Evolutionary conservation across 2,113 vertebrate species (phyloP).

Genomic region (Poeciliopsis retropinna): DNA sequence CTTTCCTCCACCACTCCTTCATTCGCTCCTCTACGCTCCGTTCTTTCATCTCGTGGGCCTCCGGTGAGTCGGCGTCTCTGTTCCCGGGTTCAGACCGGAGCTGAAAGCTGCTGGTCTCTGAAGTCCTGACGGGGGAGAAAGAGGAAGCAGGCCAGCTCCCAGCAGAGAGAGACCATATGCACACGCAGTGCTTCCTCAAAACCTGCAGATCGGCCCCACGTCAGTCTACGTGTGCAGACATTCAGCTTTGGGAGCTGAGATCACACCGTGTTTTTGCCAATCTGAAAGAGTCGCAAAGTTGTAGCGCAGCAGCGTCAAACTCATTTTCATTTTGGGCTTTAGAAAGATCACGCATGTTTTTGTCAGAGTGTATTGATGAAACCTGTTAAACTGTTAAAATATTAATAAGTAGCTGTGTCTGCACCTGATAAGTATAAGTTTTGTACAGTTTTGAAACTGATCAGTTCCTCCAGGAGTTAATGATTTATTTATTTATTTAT

Average conservation of each 20-base stretch:
- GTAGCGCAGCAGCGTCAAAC: neutral
- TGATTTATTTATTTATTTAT: no score
- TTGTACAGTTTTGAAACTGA: no score
- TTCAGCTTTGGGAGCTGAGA: constrained; percentile 22
- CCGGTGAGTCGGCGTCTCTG: constrained; percentile 4
- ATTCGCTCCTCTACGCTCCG: constrained; percentile 1
- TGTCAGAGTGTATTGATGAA: no score
- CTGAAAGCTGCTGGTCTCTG: constrained; percentile 28
- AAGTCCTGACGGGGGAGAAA: constrained; percentile 37
- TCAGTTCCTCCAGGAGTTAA: no score
- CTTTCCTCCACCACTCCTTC: neutral
- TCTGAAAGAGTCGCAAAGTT: constrained; percentile 49
- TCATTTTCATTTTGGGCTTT: no score
- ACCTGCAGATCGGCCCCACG: constrained; percentile 27
- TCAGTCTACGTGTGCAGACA: constrained; percentile 15
- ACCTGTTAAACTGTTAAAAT: no score
- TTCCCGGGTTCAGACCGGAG: constrained; percentile 27
- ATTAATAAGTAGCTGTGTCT: no score
- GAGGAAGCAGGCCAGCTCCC: constrained; percentile 71
- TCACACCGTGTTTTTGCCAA: constrained; percentile 47
- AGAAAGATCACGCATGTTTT: no score
- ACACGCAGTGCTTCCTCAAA: constrained; percentile 22
- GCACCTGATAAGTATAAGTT: no score
- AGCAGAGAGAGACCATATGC: constrained; percentile 47
- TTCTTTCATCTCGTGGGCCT: constrained; percentile 16